Evolutionary conservation across 2,888 invertebrate species (phyloP).

Genomic region (Cyrtodaria siliqua): DNA sequence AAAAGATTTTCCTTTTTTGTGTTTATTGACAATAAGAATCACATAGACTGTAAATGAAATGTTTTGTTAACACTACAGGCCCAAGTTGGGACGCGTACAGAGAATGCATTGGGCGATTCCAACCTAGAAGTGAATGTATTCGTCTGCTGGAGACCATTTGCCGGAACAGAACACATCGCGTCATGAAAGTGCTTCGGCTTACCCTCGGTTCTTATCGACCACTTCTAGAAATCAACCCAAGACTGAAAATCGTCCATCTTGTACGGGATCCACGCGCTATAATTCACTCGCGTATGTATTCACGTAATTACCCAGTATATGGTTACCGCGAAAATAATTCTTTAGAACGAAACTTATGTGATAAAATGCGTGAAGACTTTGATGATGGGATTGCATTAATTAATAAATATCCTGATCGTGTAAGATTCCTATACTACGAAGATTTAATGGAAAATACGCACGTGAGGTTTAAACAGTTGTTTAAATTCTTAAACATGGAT

Average conservation of each 20-base stretch:
- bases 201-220: constrained; percentile 30
- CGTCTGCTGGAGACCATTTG: constrained; percentile 21
- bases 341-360: constrained; percentile 28
- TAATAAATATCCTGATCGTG: constrained; percentile 24
- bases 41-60: no score
- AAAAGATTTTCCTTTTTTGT: no score
- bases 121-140: constrained; percentile 39
- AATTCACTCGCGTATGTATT: constrained; percentile 28
- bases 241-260: constrained; percentile 40
- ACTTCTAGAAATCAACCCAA: constrained; percentile 24
- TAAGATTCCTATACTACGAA: constrained; percentile 36
- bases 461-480: constrained; percentile 30
- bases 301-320: constrained; percentile 33
- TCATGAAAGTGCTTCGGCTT: constrained; percentile 29
- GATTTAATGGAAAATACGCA: constrained; percentile 39
- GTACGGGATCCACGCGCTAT: constrained; percentile 44
- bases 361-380: constrained; percentile 32
- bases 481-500: constrained; percentile 21
- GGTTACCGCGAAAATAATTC: constrained; percentile 33
- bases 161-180: constrained; percentile 5
- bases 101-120: constrained; percentile 29
- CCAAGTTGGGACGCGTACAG: constrained; percentile 51
- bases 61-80: no score
- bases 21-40: no score
- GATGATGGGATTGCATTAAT: constrained; percentile 18